Evolutionary conservation across 1,140 invertebrate species (phyloP).

Genomic region (Calycopis cecrops): DNA sequence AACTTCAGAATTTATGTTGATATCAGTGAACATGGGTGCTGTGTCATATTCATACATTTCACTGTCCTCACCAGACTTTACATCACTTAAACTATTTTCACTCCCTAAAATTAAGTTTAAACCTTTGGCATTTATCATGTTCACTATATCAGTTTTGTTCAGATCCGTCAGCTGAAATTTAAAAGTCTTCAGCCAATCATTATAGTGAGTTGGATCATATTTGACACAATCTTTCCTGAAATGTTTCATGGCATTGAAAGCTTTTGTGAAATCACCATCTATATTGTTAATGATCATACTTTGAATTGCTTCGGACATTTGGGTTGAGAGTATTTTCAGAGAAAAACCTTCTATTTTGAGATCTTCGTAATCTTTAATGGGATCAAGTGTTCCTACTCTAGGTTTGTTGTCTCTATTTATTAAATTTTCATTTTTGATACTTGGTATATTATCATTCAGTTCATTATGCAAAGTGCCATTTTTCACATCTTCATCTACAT

Average conservation of each 20-base stretch:
- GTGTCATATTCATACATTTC: conserved; percentile 62
- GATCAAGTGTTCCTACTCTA: conserved; percentile 57
- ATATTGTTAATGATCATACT: conserved; percentile 53
- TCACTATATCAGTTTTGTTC: conserved; percentile 44
- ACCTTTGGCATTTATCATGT: conserved; percentile 45
- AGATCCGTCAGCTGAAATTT: conserved; percentile 42
- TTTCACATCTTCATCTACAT: conserved; percentile 8
- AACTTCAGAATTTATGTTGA: conserved; percentile 50
- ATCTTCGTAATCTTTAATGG: conserved; percentile 52
- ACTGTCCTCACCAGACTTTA: conserved; percentile 44
- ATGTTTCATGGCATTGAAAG: conserved; percentile 43
- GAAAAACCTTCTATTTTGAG: conserved; percentile 42
- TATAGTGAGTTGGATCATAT: conserved; percentile 50
- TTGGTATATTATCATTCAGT: conserved; percentile 30
- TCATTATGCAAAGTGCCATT: conserved; percentile 17
- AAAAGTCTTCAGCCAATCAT: conserved; percentile 59
- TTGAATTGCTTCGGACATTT: conserved; percentile 59
- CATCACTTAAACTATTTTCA: conserved; percentile 54
- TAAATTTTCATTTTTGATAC: conserved; percentile 26
- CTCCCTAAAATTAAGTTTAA: conserved; percentile 52
- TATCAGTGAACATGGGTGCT: conserved; percentile 45
- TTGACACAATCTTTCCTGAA: conserved; percentile 56
- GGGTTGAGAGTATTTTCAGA: conserved; percentile 35
- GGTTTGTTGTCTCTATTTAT: conserved; percentile 30
- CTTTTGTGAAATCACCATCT: conserved; percentile 52